Base-by-base conservation (phyloP, 2,888 invertebrate species). In the Kryphioiulus occultus region DNA sequence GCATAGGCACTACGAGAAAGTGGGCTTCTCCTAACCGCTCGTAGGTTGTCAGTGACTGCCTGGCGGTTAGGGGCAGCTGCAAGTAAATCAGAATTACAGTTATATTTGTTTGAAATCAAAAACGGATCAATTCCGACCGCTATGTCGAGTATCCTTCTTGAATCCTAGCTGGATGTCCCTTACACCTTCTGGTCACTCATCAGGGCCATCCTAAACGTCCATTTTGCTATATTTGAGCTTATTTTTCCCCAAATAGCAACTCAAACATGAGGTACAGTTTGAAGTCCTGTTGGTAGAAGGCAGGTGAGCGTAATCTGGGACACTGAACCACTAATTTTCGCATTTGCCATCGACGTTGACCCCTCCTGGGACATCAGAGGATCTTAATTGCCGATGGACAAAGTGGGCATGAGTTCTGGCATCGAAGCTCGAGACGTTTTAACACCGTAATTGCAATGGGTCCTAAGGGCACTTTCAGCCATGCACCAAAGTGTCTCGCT, bases 241-340 rank as follows among this genome's bases (percentile, higher is more conserved):
- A 15, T 78, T 78, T 78, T 3, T 53, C 7, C 1, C n/a, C 7
- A n/a, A 53, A 53, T 12, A 19, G 53, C 53, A 53, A 53, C n/a
- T n/a, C n/a, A n/a, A 3, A 5, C 1, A n/a, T n/a, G 53, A 53
- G 53, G 19, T 1, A 19, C n/a, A 19, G 53, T 19, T 19, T 19
- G 53, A 53, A 17, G 12, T 19, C 53, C 0, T 53, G 53, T 19
- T 19, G 42, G 7, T 10, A 0, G 44, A 53, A 78, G 22, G 30
- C 78, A 78, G 26, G 78, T 26, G 26, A 30, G 78, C 30, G 5
- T 78, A 78, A 78, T 78, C 30, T 78, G 78, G 78, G 78, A 26
- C 78, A 78, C 78, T 78, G 78, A 78, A 78, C 78, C 78, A 30
- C 30, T 78, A 22, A 78, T 78, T 78, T 78, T 78, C 78, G 78